Conservation (phyloP, 2,113 vertebrate genomes). For the Caranx melampygus region DNA sequence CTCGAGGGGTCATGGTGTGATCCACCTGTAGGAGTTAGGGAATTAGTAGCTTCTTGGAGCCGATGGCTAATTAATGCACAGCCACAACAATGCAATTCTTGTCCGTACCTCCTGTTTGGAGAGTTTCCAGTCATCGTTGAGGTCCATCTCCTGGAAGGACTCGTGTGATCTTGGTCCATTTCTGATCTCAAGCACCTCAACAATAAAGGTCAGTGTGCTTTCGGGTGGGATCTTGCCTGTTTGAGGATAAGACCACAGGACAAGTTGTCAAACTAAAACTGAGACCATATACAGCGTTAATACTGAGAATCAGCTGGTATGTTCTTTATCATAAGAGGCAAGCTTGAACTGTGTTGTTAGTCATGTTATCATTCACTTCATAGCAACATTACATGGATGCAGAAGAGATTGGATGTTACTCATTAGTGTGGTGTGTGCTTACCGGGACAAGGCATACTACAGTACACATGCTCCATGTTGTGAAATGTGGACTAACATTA, state of each 20-base stretch:
- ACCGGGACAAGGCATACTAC: slow-evolving; percentile 57
- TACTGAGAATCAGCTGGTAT: neutral
- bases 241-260: neutral
- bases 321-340: neutral
- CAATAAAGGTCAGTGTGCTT: slow-evolving; percentile 92
- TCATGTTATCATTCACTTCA: neutral
- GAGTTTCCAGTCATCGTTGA: slow-evolving; percentile 98
- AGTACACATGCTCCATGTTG: slow-evolving; percentile 66
- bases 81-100: neutral
- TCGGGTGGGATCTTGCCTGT: slow-evolving; percentile 97
- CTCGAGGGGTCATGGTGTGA: no score
- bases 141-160: slow-evolving; percentile 98
- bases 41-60: neutral
- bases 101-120: slow-evolving; percentile 90
- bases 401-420: slow-evolving; percentile 5
- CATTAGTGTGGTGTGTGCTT: slow-evolving; percentile 47
- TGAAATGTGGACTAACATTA: slow-evolving; percentile 31
- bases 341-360: neutral
- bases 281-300: neutral
- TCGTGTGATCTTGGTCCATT: slow-evolving; percentile 97
- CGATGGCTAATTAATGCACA: neutral
- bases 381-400: neutral
- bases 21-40: no score
- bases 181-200: slow-evolving; percentile 94
- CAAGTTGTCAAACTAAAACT: slow-evolving; percentile 12